Base-by-base conservation (phyloP, 2,888 invertebrate species). In the Drosophila testacea region DNA sequence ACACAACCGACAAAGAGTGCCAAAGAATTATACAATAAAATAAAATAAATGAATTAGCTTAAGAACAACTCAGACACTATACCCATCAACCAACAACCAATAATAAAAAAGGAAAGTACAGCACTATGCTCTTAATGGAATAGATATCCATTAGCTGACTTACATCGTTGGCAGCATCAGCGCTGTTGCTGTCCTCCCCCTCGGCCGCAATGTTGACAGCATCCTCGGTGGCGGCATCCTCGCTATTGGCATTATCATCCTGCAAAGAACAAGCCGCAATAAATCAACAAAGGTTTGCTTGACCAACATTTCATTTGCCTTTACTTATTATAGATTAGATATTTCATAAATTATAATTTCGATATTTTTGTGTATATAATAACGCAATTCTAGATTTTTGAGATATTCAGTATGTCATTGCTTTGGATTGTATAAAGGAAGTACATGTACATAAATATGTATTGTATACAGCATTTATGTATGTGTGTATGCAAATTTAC, bases 181-280 rank as follows among this genome's bases (percentile, higher is more conserved):
- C 69, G 32, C 86, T 85, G 32, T 78, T 88, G 62, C 83, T 88
- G 42, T 84, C 83, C 39, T 80, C 80, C 32, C 74, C 78, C 22
- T 65, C 78, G 32, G n/a, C 41, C 30, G 9, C 55, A 34, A 11
- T 36, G 28, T 68, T 34, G 11, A 27, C 57, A 41, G 55, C 34
- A 51, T 66, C 54, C 7, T 67, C 62, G 30, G 54, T 22, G 9
- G 60, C 61, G 6, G 71, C 59, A 52, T 57, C 70, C 60, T 76
- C 77, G 60, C 55, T 76, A 66, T 75, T 69, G 50, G 79, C 73
- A 73, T 81, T 86, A 69, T 89, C 77, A 56, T 90, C 91, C 91
- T 90, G 86, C 46, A 91, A 91, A 72, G 77, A 83, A 77, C 27
- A 80, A 73, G 70, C 81, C 83, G 65, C 83, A 69, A 85, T 54